Conservation (phyloP, 2,888 invertebrate genomes). For the Synanthedon tipuliformis region DNA sequence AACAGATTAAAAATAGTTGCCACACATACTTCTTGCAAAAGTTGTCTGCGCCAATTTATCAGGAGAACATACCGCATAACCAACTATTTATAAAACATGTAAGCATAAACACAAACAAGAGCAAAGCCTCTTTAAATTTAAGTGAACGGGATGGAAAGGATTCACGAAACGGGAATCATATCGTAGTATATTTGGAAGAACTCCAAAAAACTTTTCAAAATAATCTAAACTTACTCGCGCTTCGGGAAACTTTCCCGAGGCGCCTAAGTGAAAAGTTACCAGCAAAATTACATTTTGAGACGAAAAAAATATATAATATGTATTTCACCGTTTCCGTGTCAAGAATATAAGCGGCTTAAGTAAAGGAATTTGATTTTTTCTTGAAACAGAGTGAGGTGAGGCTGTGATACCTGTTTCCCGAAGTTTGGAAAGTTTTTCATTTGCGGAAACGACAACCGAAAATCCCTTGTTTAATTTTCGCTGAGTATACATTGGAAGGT, state of each 20-base stretch:
- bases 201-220: conserved; percentile 46
- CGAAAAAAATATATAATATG: conserved; percentile 19
- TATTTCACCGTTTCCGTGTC: conserved; percentile 26
- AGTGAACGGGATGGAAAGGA: conserved; percentile 3
- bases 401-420: conserved; percentile 9
- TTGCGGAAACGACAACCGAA: conserved; percentile 26
- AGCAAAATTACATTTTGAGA: conserved; percentile 42
- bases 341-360: conserved; percentile 57
- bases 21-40: too few relatives aligned
- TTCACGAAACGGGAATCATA: conserved; percentile 11
- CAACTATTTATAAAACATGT: too few relatives aligned
- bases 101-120: too few relatives aligned
- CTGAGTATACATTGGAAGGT: background rate
- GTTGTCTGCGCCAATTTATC: too few relatives aligned
- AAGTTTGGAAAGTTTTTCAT: conserved; percentile 35
- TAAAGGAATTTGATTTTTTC: conserved; percentile 33
- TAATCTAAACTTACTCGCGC: conserved; percentile 41
- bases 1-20: too few relatives aligned
- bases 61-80: too few relatives aligned
- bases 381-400: background rate
- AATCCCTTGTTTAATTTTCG: conserved; percentile 32
- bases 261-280: conserved; percentile 57
- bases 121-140: background rate
- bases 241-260: conserved; percentile 30
- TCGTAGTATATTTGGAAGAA: conserved; percentile 38